Percentiles rank a stretch among this genome's conserved stretches.
Conservation (phyloP, 1,140 invertebrate species). For the Adelges cooleyi region DNA sequence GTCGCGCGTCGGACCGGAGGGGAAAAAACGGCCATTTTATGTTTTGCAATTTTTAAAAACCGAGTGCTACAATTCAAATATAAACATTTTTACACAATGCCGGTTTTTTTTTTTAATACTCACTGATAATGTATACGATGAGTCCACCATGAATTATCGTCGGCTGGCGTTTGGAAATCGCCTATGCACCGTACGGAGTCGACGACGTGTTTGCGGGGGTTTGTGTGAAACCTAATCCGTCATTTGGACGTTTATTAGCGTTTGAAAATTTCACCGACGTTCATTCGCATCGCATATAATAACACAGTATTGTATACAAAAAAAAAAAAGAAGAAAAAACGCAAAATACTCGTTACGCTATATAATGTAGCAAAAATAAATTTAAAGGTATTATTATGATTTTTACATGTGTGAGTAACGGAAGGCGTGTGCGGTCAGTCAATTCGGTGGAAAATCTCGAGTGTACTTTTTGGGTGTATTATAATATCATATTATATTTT, state of each 20-base stretch:
- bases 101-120: no score
- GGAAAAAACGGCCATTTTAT: constrained; percentile 4
- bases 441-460: no score
- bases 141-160: background rate
- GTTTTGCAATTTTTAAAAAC: no score
- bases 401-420: no score
- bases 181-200: background rate
- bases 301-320: no score
- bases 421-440: no score
- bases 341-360: background rate
- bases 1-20: background rate
- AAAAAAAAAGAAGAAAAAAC: background rate
- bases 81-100: no score
- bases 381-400: no score
- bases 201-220: background rate
- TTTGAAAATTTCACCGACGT: background rate
- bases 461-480: background rate
- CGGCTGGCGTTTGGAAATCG: background rate
- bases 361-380: background rate
- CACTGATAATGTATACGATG: background rate
- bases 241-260: constrained; percentile 12
- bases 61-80: background rate
- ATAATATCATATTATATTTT: background rate
- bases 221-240: constrained; percentile 17
- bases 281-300: no score